Evolutionary conservation across 1,140 invertebrate genomes (phyloP).

Genomic region (Brachionus paranguensis): DNA sequence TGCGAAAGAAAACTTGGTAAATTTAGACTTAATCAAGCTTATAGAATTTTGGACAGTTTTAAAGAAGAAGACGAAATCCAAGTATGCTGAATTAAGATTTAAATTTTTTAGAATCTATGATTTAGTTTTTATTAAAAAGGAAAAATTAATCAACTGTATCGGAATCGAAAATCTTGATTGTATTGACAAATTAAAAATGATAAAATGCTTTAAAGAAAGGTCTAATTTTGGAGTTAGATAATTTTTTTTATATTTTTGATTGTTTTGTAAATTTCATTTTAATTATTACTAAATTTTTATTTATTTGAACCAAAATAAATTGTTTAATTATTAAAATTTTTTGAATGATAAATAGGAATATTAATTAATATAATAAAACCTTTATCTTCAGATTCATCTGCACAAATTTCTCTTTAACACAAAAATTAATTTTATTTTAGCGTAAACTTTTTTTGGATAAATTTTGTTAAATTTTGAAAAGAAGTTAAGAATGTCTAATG

Average conservation of each 20-base stretch:
- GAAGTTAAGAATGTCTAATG: too few relatives aligned
- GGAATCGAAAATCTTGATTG: background rate
- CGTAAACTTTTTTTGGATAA: too few relatives aligned
- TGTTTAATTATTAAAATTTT: background rate
- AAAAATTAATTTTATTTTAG: too few relatives aligned
- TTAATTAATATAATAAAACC: too few relatives aligned
- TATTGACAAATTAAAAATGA: background rate
- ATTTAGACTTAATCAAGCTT: slow-evolving; percentile 47
- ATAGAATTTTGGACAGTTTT: slow-evolving; percentile 51
- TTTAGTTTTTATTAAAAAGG: background rate
- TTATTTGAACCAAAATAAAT: background rate
- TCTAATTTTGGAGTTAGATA: background rate
- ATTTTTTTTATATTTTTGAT: background rate
- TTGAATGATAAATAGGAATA: background rate
- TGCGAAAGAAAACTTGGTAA: slow-evolving; percentile 52
- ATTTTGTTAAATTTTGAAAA: too few relatives aligned
- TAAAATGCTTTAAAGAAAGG: background rate
- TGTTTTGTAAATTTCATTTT: background rate
- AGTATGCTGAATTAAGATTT: background rate
- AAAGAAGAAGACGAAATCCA: slow-evolving; percentile 49
- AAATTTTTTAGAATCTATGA: background rate
- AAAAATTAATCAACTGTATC: background rate
- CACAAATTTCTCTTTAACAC: too few relatives aligned
- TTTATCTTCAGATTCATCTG: too few relatives aligned
- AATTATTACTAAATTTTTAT: background rate